A percentile compares a stretch with the other conserved stretches of the same genome.
phyloP scores from a whole-genome alignment of 2,113 vertebrate species.

The Varanus salvator region DNA sequence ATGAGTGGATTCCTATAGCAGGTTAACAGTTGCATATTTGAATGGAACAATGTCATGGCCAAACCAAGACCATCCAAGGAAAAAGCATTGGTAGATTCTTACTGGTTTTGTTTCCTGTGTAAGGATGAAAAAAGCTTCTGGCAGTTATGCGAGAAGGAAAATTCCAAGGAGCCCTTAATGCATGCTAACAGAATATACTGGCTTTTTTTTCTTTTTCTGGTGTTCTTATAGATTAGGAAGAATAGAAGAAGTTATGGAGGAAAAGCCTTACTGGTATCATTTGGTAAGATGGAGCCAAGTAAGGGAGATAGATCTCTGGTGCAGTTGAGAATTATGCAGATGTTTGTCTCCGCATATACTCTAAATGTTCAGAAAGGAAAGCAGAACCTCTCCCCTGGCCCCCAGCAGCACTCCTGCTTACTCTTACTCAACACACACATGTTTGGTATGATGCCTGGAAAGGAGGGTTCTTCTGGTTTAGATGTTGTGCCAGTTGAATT shows the following conservation, averaged over 20 bases:
- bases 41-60: constrained; percentile 35
- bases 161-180: constrained; percentile 61
- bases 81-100: constrained; percentile 36
- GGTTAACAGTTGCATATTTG: constrained; percentile 62
- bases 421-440: neutral
- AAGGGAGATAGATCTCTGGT: constrained; percentile 63
- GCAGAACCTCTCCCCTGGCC: neutral
- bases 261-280: constrained; percentile 67
- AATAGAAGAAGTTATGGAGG: constrained; percentile 59
- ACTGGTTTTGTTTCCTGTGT: constrained; percentile 22
- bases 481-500: neutral
- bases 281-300: constrained; percentile 68
- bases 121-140: constrained; percentile 62
- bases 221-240: constrained; percentile 56
- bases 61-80: constrained; percentile 38
- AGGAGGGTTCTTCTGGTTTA: neutral
- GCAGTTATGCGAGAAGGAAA: constrained; percentile 67
- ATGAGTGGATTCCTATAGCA: constrained; percentile 51
- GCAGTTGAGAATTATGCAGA: constrained; percentile 60
- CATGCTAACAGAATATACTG: constrained; percentile 46
- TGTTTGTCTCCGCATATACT: neutral
- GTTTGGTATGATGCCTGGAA: neutral
- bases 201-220: constrained; percentile 54
- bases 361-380: neutral
- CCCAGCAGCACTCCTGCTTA: too few species aligned